Evolutionary conservation across 2,113 vertebrate genomes (phyloP), one percentile per base, ranked within the genome.

Genomic region (Pyxicephalus adspersus): DNA sequence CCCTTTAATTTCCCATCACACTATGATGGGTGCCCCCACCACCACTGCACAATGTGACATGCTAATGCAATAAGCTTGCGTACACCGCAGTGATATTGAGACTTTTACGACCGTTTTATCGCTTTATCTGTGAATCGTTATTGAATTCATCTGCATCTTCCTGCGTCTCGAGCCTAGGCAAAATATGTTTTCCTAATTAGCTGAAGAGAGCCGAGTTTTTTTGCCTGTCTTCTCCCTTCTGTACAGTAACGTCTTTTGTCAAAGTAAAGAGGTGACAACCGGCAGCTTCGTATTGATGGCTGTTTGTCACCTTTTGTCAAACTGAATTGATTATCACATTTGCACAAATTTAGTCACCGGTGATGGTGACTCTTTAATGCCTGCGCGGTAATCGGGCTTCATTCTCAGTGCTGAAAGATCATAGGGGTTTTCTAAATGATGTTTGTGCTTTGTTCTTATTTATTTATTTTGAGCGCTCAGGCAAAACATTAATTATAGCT

Each of bases 381-480:
- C 29, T 9, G 25, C 11, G 38, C 31, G 20, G 22, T 66, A 38
- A 38, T n/a, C 22, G 29, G 8, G 38, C 38, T 45, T 6, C 38
- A 18, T n/a, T n/a, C 8, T 34, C 29, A 22, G 18, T 7, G 29
- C 29, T 34, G 20, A 2, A n/a, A 66, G 64, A 66, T 66, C 64
- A 66, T 6, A 38, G 64, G 64, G n/a, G 29, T 29, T 34, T 34
- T n/a, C 45, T 22, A 5, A 17, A 22, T 70, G n/a, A n/a, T 26
- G 38, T 8, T n/a, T n/a, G 28, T n/a, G 9, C 4, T 38, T 66
- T 66, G n/a, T 38, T 20, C 29, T 65, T 38, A 66, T 66, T 66
- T 66, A 66, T 66, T 66, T 61, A 61, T 61, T 64, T 66, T 34
- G 29, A 22, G 29, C 64, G 4, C 22, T 70, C 66, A 70, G n/a